Percentiles rank a stretch among this genome's conserved stretches.
phyloP scores from a whole-genome alignment of 2,113 vertebrate genomes.

The Ptilorrhoa leucosticta region DNA sequence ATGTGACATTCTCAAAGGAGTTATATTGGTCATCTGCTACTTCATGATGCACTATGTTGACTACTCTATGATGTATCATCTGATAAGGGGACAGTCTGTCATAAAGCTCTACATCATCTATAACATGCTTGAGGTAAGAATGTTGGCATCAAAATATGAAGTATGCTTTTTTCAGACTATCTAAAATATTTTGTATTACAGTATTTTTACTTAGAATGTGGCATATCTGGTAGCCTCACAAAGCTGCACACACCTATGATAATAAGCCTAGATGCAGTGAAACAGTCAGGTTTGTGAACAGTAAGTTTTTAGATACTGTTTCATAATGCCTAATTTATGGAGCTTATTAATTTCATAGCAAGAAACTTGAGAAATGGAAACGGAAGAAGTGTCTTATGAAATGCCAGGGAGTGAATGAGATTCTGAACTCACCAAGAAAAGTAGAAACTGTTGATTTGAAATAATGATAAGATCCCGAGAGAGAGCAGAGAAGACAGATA shows the following conservation, averaged over 20 bases:
- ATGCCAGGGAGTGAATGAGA: not conserved
- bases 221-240: not conserved
- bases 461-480: not conserved
- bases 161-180: not conserved
- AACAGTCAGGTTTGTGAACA: not conserved
- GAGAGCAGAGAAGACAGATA: not conserved
- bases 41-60: slow-evolving; percentile 98
- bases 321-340: not conserved
- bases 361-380: not conserved
- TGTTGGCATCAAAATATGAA: not conserved
- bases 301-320: not conserved
- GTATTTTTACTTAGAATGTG: not conserved
- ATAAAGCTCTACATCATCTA: slow-evolving; percentile 99
- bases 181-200: not conserved
- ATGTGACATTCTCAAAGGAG: slow-evolving; percentile 93
- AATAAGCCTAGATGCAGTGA: not conserved
- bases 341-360: not conserved
- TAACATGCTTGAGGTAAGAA: slow-evolving; percentile 97
- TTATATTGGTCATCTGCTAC: slow-evolving; percentile 92
- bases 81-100: slow-evolving; percentile 96
- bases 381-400: not conserved
- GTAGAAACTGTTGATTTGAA: not conserved
- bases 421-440: not conserved
- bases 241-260: not conserved
- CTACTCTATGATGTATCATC: slow-evolving; percentile 99